Evolutionary conservation across 53 echinoderm and acorn worm species (phyloP).

Genomic region (Echinometra lucunter): DNA sequence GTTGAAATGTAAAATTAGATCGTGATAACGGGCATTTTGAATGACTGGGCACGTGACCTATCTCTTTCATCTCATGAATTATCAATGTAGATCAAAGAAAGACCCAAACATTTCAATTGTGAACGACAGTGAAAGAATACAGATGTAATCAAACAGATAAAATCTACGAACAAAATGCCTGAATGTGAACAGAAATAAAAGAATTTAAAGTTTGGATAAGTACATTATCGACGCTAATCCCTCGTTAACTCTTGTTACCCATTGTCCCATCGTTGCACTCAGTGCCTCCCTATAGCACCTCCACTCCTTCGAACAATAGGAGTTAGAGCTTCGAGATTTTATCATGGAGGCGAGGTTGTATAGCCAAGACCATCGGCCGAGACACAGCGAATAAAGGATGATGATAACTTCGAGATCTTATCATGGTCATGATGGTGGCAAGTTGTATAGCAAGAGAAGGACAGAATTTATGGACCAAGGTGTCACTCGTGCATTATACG

Average conservation of each 20-base stretch:
- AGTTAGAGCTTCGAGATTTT: background rate
- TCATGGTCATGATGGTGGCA: background rate
- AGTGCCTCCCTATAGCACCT: background rate
- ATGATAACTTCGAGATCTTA: background rate
- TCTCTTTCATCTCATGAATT: background rate
- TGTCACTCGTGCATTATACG: background rate
- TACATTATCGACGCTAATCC: slow-evolving; percentile 30
- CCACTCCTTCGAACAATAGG: background rate
- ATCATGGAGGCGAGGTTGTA: too few relatives aligned
- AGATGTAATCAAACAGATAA: background rate
- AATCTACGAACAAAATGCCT: background rate
- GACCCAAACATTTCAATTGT: background rate
- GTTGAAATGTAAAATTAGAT: background rate
- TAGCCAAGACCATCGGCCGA: too few relatives aligned
- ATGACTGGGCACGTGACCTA: background rate
- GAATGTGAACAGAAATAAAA: background rate
- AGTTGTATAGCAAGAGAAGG: background rate
- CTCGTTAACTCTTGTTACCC: slow-evolving; percentile 12
- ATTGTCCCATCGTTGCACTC: background rate
- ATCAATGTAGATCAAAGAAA: background rate
- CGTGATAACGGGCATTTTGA: background rate
- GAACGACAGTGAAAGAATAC: background rate
- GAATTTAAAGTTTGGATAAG: background rate
- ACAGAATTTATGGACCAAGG: too few relatives aligned
- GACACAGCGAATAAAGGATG: too few relatives aligned